Conservation (phyloP, 2,797 vertebrate genomes). For the Pogonophryne albipinna region DNA sequence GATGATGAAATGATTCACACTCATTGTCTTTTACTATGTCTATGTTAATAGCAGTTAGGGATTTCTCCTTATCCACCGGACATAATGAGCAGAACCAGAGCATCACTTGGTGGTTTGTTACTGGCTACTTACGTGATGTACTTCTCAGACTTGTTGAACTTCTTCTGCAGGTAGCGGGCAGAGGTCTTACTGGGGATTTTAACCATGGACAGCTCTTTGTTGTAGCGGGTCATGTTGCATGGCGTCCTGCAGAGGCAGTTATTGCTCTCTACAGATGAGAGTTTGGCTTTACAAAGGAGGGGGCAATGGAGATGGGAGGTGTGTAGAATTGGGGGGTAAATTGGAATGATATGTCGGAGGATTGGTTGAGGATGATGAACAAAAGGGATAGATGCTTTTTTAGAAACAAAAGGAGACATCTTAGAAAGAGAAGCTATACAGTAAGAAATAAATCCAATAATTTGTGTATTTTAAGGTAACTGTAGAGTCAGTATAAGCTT, state of each 20-base stretch:
- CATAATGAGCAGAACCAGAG: neutral
- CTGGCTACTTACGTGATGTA: slow-evolving; percentile 94
- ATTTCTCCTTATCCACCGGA: neutral
- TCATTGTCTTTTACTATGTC: no score
- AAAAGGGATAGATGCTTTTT: slow-evolving; percentile 9
- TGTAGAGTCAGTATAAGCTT: no score
- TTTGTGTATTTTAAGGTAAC: no score
- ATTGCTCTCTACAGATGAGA: slow-evolving; percentile 92
- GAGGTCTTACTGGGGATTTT: slow-evolving; percentile 99
- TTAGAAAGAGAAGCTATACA: neutral
- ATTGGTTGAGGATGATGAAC: slow-evolving; percentile 27
- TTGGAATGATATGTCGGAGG: neutral
- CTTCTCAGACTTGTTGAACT: slow-evolving; percentile 98
- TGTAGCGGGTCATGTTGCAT: slow-evolving; percentile 98
- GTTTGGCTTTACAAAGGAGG: slow-evolving; percentile 83
- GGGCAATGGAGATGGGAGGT: slow-evolving; percentile 7
- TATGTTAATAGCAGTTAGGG: neutral
- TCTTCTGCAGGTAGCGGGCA: slow-evolving; percentile 98
- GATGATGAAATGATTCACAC: no score
- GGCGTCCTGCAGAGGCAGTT: slow-evolving; percentile 96
- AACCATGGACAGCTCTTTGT: slow-evolving; percentile 99
- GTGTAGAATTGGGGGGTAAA: neutral
- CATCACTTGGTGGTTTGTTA: neutral
- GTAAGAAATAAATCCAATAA: no score
- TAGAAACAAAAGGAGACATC: slow-evolving; percentile 4